Evolutionary conservation across 1,140 invertebrate species (phyloP), one percentile per base, ranked within the genome.

Genomic region (Sipha flava): DNA sequence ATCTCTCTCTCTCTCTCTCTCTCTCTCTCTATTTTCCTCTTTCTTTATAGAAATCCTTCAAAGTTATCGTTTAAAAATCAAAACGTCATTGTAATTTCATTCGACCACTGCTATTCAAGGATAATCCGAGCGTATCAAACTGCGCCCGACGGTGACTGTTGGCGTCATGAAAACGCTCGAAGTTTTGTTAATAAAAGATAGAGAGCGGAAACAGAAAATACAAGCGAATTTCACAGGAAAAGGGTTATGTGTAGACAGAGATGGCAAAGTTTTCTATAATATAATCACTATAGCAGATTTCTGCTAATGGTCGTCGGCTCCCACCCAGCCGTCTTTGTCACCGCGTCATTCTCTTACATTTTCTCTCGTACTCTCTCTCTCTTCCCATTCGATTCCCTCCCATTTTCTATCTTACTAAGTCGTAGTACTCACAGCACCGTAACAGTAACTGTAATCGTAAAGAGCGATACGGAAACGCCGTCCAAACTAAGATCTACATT

Each of bases 171-270:
- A 66, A 66, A 66, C 1, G 34, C 21, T 4, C 40, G 70, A 37
- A 75, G 54, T 47, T 75, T 54, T 54, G 70, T 52, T 75, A 54
- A 75, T 75, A 75, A 75, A 75, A 52, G 70, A 75, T 21, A 23
- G 45, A 70, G 14, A 66, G 23, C 16, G 40, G 64, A 66, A 70
- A 70, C 40, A 26, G 16, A 18, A 70, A 47, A 70, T 18, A 47
- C 66, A 47, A 47, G 66, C 66, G n/a, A 45, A 47, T 47, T n/a
- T 21, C 16, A 12, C 3, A 23, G 14, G 40, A 29, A 70, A 68
- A 29, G 40, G 16, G 37, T 68, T 45, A 68, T 21, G 40, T 29
- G 64, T 26, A 45, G 64, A 70, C 23, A 54, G 68, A 49, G 31
- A 54, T 4, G 49, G n/a, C 6, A 54, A 75, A 75, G 47, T 75